phyloP scores from a whole-genome alignment of 2,888 invertebrate species.

The Diaprepes abbreviatus region DNA sequence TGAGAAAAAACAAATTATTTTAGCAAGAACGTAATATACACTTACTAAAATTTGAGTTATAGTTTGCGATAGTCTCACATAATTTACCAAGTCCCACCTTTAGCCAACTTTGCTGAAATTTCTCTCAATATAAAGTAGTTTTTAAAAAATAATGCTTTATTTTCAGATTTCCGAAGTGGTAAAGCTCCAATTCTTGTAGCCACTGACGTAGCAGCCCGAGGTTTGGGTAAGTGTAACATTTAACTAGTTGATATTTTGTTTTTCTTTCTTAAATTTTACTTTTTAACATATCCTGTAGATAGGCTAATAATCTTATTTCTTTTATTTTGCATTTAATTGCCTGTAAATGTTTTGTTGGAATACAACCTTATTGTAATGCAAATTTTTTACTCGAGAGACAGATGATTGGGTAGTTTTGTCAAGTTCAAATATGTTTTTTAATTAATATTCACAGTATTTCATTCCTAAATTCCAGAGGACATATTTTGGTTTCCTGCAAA shows the following conservation, averaged over 20 bases:
- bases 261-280: slow-evolving; percentile 27
- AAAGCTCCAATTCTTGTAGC: slow-evolving; percentile 92
- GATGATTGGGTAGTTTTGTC: too few relatives aligned
- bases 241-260: slow-evolving; percentile 10
- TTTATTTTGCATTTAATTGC: slow-evolving; percentile 48
- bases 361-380: slow-evolving; percentile 26
- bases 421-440: too few relatives aligned
- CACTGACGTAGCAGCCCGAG: slow-evolving; percentile 94
- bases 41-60: too few relatives aligned
- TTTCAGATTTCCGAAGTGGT: slow-evolving; percentile 85
- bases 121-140: too few relatives aligned
- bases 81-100: too few relatives aligned
- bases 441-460: too few relatives aligned
- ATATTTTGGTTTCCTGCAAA: too few relatives aligned
- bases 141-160: slow-evolving; percentile 1
- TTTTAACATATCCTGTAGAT: slow-evolving; percentile 56
- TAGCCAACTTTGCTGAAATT: too few relatives aligned
- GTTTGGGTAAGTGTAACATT: slow-evolving; percentile 80
- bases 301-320: slow-evolving; percentile 60
- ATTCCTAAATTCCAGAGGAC: too few relatives aligned
- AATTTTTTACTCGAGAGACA: neutral
- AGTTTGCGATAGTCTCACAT: too few relatives aligned
- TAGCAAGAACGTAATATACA: too few relatives aligned
- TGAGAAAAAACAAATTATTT: too few relatives aligned
- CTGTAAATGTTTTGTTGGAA: slow-evolving; percentile 22